Base-by-base conservation (phyloP, 2,888 invertebrate species). In the Cenopis cana region DNA sequence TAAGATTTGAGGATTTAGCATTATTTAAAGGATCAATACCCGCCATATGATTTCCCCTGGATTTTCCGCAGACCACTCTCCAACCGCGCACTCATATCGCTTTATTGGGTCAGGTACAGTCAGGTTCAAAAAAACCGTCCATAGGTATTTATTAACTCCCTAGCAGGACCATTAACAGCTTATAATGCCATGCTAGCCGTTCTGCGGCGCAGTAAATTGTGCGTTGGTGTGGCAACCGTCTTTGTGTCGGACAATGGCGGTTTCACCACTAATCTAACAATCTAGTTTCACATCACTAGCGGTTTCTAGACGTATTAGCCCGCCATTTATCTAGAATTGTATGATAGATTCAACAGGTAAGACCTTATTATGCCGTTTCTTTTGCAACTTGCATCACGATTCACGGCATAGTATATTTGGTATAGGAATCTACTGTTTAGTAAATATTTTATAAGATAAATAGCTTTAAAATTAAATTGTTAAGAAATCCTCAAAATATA, bases 251-350 rank as follows among this genome's bases (percentile, higher is more conserved):
- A 71, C 71, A 71, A 71, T 71, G 49, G 67, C 33, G 59, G 66
- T 71, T 71, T 71, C 71, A 71, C 71, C 60, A 56, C 66, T 61
- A 67, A 71, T 71, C 71, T 71, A 24, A 67, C 60, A 67, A 71
- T 71, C 71, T 71, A 61, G 71, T 71, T 71, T 67, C 71, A 71
- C 71, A 71, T 71, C 71, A 71, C 70, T 60, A 71, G 60, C 55
- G 71, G 66, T 71, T 71, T 67, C 71, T 56, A 61, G 66, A n/a
- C 36, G n/a, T 20, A 20, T 36, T 57, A 61, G 29, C 20, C 17
- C 46, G 46, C 54, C 61, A 61, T 33, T 68, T 52, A 49, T 69
- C 61, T 69, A 69, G 49, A 33, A 54, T 68, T 68, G 33, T 61
- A 55, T 61, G 54, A 68, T 20, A 49, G 36, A 49, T 54, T 68